A percentile compares a stretch with the other conserved stretches of the same genome.
Conservation (phyloP, 2,797 vertebrate species). For the Characodon lateralis region DNA sequence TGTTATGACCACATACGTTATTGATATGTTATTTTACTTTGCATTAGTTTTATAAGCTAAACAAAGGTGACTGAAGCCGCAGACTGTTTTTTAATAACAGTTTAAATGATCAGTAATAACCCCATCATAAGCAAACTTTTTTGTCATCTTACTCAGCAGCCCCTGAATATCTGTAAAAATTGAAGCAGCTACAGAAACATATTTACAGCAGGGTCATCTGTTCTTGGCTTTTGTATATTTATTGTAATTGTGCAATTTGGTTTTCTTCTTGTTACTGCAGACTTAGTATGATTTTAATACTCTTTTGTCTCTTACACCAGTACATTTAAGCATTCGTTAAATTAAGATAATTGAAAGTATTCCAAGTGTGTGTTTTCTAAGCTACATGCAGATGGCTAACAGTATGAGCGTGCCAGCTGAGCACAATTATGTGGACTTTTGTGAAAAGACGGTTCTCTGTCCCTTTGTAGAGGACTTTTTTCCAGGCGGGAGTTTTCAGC, state of each 20-base stretch:
- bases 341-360: not conserved
- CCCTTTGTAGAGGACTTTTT: conserved; percentile 42
- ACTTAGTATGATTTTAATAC: not conserved
- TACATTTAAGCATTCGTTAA: not conserved
- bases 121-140: no score
- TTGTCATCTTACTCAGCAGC: no score
- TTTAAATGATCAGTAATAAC: no score
- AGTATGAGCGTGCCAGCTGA: not conserved
- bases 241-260: not conserved
- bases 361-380: not conserved
- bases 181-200: no score
- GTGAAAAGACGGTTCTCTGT: conserved; percentile 43
- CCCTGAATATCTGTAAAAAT: no score
- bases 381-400: not conserved
- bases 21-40: no score
- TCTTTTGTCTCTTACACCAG: not conserved
- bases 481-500: conserved; percentile 60
- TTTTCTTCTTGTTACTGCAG: not conserved
- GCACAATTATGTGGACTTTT: conserved; percentile 21
- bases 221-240: not conserved
- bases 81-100: no score
- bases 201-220: not conserved
- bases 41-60: no score
- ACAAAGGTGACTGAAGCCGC: no score
- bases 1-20: no score